Base-by-base conservation (phyloP, 2,113 vertebrate species). In the Carassius gibelio region DNA sequence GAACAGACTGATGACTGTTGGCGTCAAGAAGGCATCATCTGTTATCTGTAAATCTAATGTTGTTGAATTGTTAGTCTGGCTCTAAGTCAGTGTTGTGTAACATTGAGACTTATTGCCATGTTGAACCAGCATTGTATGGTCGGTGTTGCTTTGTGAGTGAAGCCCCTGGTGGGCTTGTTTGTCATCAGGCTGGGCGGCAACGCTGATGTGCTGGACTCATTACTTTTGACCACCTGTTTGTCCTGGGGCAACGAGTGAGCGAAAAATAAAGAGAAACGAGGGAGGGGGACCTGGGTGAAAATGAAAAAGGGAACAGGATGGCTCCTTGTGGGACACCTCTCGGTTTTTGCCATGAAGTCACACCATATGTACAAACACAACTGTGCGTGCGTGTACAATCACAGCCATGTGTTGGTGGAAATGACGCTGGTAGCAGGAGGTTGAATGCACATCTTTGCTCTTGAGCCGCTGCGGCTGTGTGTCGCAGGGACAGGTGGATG, bases 141-240 rank as follows among this genome's bases (percentile, higher is more conserved):
- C 1, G 59, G 0, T 13, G 57, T 69, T 74, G 85, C 64, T 81
- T 87, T 79, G 88, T 78, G 75, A 75, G 83, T 75, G 30, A 83
- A 48, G 68, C 75, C 90, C 90, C 92, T 89, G 91, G 89, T 90
- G 91, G 89, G 90, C 90, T 87, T 91, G 93, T 92, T 93, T 93
- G 92, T 91, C 90, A 88, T 91, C 91, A 69, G 90, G 69, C 84
- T 88, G 88, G 52, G 88, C 90, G 85, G 89, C 89, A 91, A 71
- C 55, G 87, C 89, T 90, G 92, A 91, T 94, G 91, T 92, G 91
- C 91, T 92, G 91, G 91, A 90, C 92, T 94, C 94, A 93, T 94
- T 94, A 94, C 92, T 90, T 90, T 90, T 55, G 84, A 89, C 93
- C 94, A 94, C 94, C 94, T 94, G 94, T 94, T 95, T 94, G 90